Percentiles rank a stretch among this genome's conserved stretches.
Conservation (phyloP, 2,113 vertebrate genomes). For the Candoia aspera region DNA sequence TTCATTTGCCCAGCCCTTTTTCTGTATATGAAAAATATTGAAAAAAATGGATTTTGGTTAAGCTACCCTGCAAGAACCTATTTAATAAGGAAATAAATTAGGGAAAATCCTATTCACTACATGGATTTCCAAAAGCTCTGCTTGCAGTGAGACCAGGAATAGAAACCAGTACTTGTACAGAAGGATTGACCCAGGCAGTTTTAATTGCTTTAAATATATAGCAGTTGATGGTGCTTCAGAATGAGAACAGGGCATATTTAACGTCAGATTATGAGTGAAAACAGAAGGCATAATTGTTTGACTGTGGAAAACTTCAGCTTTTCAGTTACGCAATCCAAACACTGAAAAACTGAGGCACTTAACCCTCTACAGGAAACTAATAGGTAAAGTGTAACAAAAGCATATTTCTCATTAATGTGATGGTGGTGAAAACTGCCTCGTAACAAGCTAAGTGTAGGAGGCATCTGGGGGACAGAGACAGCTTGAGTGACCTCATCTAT, state of each 20-base stretch:
- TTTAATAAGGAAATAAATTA: background rate
- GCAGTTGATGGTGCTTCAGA: background rate
- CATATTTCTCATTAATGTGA: constrained; percentile 37
- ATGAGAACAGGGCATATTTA: constrained; percentile 12
- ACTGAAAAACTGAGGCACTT: constrained; percentile 8
- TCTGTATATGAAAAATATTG: background rate
- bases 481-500: background rate
- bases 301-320: background rate
- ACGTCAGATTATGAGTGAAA: constrained; percentile 13
- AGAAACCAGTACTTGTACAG: background rate
- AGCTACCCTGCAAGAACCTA: too few species aligned
- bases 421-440: background rate
- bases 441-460: constrained; percentile 23
- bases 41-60: background rate
- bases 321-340: constrained; percentile 19
- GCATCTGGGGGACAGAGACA: background rate
- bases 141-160: background rate
- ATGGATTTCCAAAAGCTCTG: background rate
- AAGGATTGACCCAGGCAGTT: background rate
- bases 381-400: constrained; percentile 22
- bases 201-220: constrained; percentile 25
- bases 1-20: background rate
- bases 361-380: constrained; percentile 22
- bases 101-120: background rate
- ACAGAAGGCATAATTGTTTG: constrained; percentile 5